Conservation (phyloP, 1,140 invertebrate species). For the Amyelois transitella region DNA sequence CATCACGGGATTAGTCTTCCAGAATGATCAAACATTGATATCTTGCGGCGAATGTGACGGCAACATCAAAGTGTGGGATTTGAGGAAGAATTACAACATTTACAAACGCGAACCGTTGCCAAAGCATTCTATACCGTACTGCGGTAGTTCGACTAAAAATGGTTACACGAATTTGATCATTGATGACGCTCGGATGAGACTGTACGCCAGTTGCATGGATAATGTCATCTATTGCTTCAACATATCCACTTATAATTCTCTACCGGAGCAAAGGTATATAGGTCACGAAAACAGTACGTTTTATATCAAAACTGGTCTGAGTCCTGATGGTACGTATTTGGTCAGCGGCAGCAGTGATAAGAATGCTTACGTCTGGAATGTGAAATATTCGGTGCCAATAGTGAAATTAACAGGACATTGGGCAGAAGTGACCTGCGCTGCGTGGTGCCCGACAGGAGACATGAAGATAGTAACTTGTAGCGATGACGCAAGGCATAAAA, state of each 20-base stretch:
- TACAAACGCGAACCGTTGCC: constrained; percentile 82
- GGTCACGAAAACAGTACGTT: constrained; percentile 86
- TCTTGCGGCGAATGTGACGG: constrained; percentile 90
- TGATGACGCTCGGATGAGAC: constrained; percentile 78
- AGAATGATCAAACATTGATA: constrained; percentile 83
- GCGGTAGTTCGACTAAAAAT: constrained; percentile 78
- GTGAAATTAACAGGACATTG: constrained; percentile 82
- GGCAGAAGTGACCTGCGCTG: constrained; percentile 89
- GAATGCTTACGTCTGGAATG: constrained; percentile 89
- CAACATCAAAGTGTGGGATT: constrained; percentile 90
- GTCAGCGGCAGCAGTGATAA: constrained; percentile 90
- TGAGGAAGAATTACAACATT: constrained; percentile 84
- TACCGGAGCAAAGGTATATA: constrained; percentile 78
- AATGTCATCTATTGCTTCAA: constrained; percentile 90
- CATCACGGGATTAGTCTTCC: constrained; percentile 87
- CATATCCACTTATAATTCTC: constrained; percentile 79
- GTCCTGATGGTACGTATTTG: constrained; percentile 85
- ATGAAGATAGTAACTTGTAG: constrained; percentile 84
- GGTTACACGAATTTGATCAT: constrained; percentile 88
- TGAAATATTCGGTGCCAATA: constrained; percentile 77
- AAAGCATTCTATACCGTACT: constrained; percentile 82
- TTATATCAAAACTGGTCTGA: constrained; percentile 88
- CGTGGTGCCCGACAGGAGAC: constrained; percentile 79
- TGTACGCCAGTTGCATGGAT: constrained; percentile 92
- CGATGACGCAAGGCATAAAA: constrained; percentile 84